A percentile compares a stretch with the other conserved stretches of the same genome.
Conservation (phyloP, 1,140 invertebrate genomes). For the Acromyrmex heyeri region DNA sequence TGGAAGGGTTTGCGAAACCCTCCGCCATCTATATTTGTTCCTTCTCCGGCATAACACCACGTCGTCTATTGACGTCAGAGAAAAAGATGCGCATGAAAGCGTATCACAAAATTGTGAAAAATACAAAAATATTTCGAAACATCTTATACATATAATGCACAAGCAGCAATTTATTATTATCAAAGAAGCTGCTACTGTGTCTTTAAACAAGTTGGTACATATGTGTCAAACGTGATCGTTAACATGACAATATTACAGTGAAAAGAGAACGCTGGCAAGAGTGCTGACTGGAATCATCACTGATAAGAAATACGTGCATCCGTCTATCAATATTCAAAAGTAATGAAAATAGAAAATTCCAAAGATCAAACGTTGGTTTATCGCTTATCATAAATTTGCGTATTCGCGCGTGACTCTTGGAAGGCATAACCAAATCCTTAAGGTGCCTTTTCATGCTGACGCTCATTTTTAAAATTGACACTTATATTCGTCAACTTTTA, state of each 20-base stretch:
- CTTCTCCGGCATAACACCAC: constrained; percentile 28
- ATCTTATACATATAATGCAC: not conserved
- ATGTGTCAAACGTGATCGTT: not conserved
- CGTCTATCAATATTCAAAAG: not conserved
- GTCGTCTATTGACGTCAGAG: constrained; percentile 20
- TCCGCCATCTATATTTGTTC: constrained; percentile 50
- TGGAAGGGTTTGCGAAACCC: constrained; percentile 72
- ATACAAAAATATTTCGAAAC: not conserved
- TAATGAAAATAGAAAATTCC: constrained; percentile 15
- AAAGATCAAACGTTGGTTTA: not conserved
- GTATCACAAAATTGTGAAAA: constrained; percentile 9
- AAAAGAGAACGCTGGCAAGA: not conserved
- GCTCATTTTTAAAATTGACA: too few relatives aligned
- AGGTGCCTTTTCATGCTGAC: too few relatives aligned
- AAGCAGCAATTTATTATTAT: constrained; percentile 9
- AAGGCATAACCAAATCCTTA: not conserved
- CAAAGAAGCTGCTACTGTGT: not conserved
- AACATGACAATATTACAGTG: not conserved
- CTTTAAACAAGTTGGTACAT: not conserved
- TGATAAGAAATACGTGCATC: constrained; percentile 14
- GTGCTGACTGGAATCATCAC: not conserved
- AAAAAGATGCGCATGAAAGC: not conserved
- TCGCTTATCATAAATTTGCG: constrained; percentile 18
- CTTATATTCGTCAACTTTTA: too few relatives aligned
- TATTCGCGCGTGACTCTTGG: not conserved